Conservation (phyloP, 2,888 invertebrate species). For the Cylloceria caligata region DNA sequence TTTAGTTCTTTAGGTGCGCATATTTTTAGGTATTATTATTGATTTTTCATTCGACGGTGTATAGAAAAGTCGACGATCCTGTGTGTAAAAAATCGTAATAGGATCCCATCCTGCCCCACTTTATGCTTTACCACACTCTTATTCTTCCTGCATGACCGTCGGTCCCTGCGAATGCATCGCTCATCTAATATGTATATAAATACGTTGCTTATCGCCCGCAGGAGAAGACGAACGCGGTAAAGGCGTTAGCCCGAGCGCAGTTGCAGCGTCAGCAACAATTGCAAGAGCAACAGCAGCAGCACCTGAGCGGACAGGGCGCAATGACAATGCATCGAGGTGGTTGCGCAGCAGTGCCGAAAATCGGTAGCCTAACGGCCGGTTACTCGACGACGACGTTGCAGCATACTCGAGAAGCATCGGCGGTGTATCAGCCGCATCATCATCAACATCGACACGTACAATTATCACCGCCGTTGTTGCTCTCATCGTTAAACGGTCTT, state of each 20-base stretch:
- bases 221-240: slow-evolving; percentile 94
- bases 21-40: no score
- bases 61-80: not conserved
- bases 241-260: slow-evolving; percentile 86
- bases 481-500: slow-evolving; percentile 73
- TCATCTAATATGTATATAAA: slow-evolving; percentile 21
- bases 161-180: not conserved
- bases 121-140: not conserved
- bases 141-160: not conserved
- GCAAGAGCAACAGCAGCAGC: slow-evolving; percentile 78
- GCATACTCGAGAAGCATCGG: slow-evolving; percentile 64
- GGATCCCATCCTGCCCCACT: not conserved
- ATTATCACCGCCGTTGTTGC: slow-evolving; percentile 75
- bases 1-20: no score
- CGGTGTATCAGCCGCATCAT: slow-evolving; percentile 66
- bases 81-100: not conserved
- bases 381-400: slow-evolving; percentile 71
- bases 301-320: slow-evolving; percentile 44
- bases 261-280: slow-evolving; percentile 80
- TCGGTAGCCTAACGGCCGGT: slow-evolving; percentile 63
- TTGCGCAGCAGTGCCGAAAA: slow-evolving; percentile 67
- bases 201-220: slow-evolving; percentile 67
- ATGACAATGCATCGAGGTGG: slow-evolving; percentile 79
- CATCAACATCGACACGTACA: slow-evolving; percentile 72
- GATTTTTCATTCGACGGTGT: no score